Base-by-base conservation (phyloP, 2,113 vertebrate species). In the Gnathonemus longibarbis region DNA sequence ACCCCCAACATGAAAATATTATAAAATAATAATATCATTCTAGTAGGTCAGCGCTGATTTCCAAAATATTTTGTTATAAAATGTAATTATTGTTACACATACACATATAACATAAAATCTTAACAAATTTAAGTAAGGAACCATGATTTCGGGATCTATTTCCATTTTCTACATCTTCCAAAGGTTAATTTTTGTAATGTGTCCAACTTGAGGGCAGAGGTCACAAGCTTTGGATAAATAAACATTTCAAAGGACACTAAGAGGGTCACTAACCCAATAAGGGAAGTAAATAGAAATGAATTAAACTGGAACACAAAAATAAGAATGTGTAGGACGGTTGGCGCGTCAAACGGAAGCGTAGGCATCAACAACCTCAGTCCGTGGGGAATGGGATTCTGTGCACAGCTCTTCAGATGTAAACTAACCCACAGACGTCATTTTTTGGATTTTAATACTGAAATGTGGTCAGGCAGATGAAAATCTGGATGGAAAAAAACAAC, bases 361-460 rank as follows among this genome's bases (percentile, higher is more conserved):
- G 74, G 35, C 74, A 42, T 42, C 62, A 70, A 31, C 62, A 70
- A 27, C 31, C 58, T 27, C 10, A 13, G n/a, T 27, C 62, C 35
- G 1, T 19, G 15, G 74, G 17, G 39, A 15, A 80, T n/a, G 2
- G 74, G 35, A 42, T 17, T 5, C 35, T 80, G 13, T 6, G 6
- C 17, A 8, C 35, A 39, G 35, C 35, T 19, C 15, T 80, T 39
- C 74, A 1, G 15, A 42, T 11, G 62, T 80, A 42, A 77, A 80
- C 35, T 17, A 17, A 39, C 27, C 31, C 6, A 19, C 74, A 7
- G 74, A 19, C 17, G 15, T 42, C 17, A 17, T 80, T 80, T 80
- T 80, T 80, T 80, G 70, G 70, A 77, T 42, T 39, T 77, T 39
- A 77, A 77, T 77, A 77, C 70, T 77, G 70, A 77, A 77, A 77